Evolutionary conservation across 2,113 vertebrate species (phyloP).

Genomic region (Bos javanicus): DNA sequence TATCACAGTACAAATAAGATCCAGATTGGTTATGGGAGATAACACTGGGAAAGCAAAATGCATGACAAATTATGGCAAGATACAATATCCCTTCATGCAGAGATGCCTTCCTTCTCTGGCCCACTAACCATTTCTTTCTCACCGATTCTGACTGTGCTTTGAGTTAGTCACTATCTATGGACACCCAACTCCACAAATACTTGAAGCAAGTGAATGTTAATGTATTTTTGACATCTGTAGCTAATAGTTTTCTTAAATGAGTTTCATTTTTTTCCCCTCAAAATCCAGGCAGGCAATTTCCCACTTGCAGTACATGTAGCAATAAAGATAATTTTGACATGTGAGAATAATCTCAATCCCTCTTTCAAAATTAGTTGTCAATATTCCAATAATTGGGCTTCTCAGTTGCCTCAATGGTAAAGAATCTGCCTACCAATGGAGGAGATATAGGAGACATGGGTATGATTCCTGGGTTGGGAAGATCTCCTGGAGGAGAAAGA

Average conservation of each 20-base stretch:
- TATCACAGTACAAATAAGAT: background rate
- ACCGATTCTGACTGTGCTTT: background rate
- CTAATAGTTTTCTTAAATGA: background rate
- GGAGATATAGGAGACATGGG: background rate
- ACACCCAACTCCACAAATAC: background rate
- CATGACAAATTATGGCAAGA: background rate
- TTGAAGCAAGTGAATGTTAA: background rate
- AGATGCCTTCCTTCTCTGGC: background rate
- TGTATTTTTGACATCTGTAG: background rate
- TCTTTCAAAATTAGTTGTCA: background rate
- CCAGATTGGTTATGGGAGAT: background rate
- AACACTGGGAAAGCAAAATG: background rate
- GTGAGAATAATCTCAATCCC: background rate
- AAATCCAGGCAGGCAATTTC: background rate
- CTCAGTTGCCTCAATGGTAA: background rate
- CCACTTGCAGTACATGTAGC: background rate
- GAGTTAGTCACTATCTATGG: background rate
- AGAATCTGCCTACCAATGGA: background rate
- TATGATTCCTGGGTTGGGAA: background rate
- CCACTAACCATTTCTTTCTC: background rate
- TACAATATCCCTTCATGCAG: background rate
- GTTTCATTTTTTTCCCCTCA: background rate
- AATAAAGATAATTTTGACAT: background rate
- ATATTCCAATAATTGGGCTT: background rate
- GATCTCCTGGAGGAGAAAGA: background rate